Evolutionary conservation across 1,140 invertebrate genomes (phyloP), one percentile per base, ranked within the genome.

Genomic region (Trichomalopsis sarcophagae): DNA sequence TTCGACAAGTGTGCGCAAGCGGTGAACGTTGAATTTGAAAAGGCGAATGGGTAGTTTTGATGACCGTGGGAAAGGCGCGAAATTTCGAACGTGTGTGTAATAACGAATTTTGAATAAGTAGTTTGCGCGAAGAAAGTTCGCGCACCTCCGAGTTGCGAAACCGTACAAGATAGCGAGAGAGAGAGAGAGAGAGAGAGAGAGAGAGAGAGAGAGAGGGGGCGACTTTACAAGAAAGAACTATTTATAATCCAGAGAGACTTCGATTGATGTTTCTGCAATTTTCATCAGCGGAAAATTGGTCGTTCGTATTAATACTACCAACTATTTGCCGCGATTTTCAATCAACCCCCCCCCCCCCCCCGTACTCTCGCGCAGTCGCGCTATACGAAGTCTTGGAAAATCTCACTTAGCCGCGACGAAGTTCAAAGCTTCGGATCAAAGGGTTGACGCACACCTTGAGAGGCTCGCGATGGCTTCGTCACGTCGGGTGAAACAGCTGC

Each of bases 381-480:
- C 3, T 55, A 17, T 50, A 17, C 30, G 78, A 80, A 69, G 78
- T 11, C 78, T 69, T 68, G 78, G 66, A 81, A 81, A 73, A 68
- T 81, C 80, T 71, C 23, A 21, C 1, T 9, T 21, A 11, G 55
- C 55, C 17, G n/a, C 21, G 17, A 21, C 21, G 17, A 62, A 62
- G 55, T 62, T 62, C 55, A 62, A 62, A 62, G 55, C 55, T 62
- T 21, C 21, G 55, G 23, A 84, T 82, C 84, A 89, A 87, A 86
- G 82, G 83, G 85, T 79, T 74, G 30, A 78, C 68, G 75, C 83
- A 77, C 47, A 68, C 87, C 86, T 87, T 84, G 84, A n/a, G 13
- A 84, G 75, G 86, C 83, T 77, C 66, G 84, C 55, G 40, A 75
- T 27, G 68, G 77, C 77, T 40, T 75, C 71, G 21, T 13, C 33